phyloP scores from a whole-genome alignment of 2,113 vertebrate species.

The Dromiciops gliroides region DNA sequence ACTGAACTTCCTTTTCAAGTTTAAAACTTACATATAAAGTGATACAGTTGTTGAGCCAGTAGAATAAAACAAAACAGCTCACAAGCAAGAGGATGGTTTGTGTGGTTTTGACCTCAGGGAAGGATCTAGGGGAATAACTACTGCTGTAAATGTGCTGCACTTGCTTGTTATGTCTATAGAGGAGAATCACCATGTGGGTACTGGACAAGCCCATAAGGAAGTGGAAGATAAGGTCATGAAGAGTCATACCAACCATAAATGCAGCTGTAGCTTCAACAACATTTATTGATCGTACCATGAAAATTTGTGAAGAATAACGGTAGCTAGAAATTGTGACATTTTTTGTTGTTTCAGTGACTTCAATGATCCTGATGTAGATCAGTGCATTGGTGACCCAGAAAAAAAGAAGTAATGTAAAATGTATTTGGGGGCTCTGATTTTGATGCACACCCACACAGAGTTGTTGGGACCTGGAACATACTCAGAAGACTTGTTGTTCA shows the following conservation, averaged over 20 bases:
- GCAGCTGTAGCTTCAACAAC: fast-evolving
- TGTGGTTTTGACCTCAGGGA: not conserved
- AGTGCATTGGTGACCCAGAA: not conserved
- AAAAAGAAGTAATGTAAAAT: not conserved
- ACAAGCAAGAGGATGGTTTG: not conserved
- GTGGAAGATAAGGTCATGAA: not conserved
- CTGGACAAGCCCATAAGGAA: not conserved
- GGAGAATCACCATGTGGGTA: not conserved
- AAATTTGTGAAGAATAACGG: not conserved
- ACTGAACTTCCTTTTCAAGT: not conserved
- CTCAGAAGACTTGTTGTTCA: not conserved
- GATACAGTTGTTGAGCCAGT: not conserved
- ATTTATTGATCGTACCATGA: not conserved
- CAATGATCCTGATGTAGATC: fast-evolving
- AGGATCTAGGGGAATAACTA: not conserved
- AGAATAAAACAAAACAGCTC: not conserved
- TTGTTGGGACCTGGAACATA: not conserved
- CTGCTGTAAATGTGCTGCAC: not conserved
- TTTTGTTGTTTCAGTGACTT: fast-evolving
- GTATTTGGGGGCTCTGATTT: fast-evolving
- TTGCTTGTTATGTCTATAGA: not conserved
- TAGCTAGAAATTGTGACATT: not conserved
- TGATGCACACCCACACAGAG: not conserved
- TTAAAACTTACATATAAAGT: not conserved
- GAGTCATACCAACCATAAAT: not conserved